phyloP scores from a whole-genome alignment of 2,797 vertebrate genomes.

The Arnoldichthys spilopterus region DNA sequence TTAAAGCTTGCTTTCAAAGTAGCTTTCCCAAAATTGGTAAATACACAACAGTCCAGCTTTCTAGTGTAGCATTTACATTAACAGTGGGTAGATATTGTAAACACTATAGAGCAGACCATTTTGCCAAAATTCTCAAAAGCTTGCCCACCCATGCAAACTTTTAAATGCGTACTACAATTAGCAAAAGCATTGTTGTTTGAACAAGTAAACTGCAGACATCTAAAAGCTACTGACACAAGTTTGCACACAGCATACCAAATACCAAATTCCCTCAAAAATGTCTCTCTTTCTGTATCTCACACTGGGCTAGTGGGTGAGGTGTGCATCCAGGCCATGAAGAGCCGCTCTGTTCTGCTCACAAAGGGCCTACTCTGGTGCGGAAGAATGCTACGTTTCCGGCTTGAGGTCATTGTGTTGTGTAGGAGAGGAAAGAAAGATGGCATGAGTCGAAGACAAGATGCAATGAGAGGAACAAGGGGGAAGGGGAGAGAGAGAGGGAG shows the following conservation, averaged over 20 bases:
- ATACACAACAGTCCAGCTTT: too few species aligned
- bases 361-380: constrained; percentile 82
- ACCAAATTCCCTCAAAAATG: constrained; percentile 30
- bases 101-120: too few species aligned
- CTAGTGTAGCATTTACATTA: background rate
- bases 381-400: constrained; percentile 83
- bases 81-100: too few species aligned
- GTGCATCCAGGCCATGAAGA: constrained; percentile 79
- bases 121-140: background rate
- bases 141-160: too few species aligned
- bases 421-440: constrained; percentile 81
- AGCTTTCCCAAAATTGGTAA: too few species aligned
- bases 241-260: too few species aligned
- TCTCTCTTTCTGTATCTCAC: constrained; percentile 60
- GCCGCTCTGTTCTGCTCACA: constrained; percentile 81
- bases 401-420: constrained; percentile 84
- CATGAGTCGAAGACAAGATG: constrained; percentile 76
- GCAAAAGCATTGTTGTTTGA: background rate
- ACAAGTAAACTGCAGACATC: background rate
- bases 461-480: constrained; percentile 14
- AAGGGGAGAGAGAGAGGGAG: constrained; percentile 11
- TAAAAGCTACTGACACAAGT: background rate
- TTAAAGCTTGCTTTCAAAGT: too few species aligned
- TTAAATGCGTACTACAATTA: too few species aligned
- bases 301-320: constrained; percentile 73